phyloP scores from a whole-genome alignment of 2,888 invertebrate species.

The Dioctria rufipes region DNA sequence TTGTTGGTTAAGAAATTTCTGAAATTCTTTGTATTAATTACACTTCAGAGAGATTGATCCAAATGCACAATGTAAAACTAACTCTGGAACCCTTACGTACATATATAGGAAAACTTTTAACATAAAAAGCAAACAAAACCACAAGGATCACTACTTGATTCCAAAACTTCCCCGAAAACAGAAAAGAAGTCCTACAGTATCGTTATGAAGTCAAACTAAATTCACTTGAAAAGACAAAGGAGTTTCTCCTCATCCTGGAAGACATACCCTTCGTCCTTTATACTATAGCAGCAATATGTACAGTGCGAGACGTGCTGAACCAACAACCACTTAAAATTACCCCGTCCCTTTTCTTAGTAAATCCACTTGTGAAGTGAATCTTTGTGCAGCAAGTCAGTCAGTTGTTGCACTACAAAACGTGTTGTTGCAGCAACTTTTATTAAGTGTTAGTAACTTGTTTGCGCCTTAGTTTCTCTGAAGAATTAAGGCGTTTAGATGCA shows the following conservation, averaged over 20 bases:
- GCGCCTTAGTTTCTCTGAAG: neutral
- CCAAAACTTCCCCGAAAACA: neutral
- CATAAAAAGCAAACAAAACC: too few species aligned
- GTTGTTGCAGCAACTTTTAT: constrained; percentile 1
- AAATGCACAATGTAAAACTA: too few species aligned
- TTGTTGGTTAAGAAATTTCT: too few species aligned
- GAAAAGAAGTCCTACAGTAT: neutral
- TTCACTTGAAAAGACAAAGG: neutral
- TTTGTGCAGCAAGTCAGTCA: neutral
- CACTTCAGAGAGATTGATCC: too few species aligned
- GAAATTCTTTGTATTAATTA: too few species aligned
- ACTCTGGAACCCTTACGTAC: too few species aligned
- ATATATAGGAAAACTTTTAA: too few species aligned
- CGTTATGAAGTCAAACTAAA: neutral
- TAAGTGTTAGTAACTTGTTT: constrained; percentile 1
- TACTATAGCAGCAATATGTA: neutral
- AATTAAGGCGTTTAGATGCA: constrained; percentile 38
- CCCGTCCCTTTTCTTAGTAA: neutral
- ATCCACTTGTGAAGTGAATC: neutral
- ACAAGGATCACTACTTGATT: too few species aligned
- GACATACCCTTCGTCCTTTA: neutral
- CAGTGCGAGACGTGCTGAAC: neutral
- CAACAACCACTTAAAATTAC: neutral
- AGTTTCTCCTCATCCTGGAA: neutral
- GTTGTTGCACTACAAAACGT: neutral